Conservation (phyloP, 1,140 invertebrate genomes). For the Oppia nitens region DNA sequence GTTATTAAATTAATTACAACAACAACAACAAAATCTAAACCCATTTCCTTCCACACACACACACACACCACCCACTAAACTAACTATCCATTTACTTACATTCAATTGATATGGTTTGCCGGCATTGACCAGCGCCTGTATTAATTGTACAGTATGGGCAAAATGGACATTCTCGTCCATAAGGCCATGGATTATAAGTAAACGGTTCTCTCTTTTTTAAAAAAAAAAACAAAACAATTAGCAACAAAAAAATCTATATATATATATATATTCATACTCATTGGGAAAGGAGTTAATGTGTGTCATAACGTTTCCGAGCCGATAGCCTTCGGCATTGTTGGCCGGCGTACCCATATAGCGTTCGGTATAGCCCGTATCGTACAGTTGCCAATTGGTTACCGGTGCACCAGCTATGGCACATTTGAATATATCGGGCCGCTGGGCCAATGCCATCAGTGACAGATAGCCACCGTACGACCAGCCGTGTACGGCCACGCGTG, state of each 20-base stretch:
- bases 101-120: conserved; percentile 84
- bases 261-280: conserved; percentile 42
- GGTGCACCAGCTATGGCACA: conserved; percentile 73
- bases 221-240: conserved; percentile 20
- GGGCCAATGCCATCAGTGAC: conserved; percentile 34
- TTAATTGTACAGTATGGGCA: conserved; percentile 75
- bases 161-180: conserved; percentile 99
- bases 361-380: conserved; percentile 91
- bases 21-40: background rate
- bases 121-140: conserved; percentile 69
- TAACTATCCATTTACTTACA: conserved; percentile 29
- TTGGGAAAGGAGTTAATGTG: conserved; percentile 74
- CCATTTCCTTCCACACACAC: background rate
- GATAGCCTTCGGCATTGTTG: conserved; percentile 57
- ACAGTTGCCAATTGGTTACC: conserved; percentile 86
- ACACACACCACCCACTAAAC: background rate
- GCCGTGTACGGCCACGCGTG: conserved; percentile 81
- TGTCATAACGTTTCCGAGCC: conserved; percentile 52
- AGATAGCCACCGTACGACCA: conserved; percentile 77
- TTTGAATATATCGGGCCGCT: conserved; percentile 33
- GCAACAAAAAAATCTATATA: background rate
- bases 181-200: conserved; percentile 92
- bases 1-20: too few relatives aligned
- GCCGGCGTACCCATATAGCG: conserved; percentile 88
- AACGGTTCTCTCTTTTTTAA: conserved; percentile 55